Base-by-base conservation (phyloP, 2,888 invertebrate genomes). In the Metellina segmentata region DNA sequence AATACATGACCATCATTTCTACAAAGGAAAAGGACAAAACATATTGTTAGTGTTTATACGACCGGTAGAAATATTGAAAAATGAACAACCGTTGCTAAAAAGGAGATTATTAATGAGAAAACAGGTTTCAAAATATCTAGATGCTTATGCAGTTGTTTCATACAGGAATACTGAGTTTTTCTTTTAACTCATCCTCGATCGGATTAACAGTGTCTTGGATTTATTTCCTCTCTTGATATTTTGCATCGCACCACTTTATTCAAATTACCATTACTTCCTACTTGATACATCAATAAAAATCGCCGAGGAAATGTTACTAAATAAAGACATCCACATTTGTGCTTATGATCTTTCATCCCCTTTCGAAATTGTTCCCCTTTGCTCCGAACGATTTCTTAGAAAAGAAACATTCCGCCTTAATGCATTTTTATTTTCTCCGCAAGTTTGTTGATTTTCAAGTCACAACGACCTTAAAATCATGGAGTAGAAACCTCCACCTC, bases 401-500 rank as follows among this genome's bases (percentile, higher is more conserved):
- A 52, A 85, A 85, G 75, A 85, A 61, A 52, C 34, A 48, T 53
- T 53, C 81, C 49, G 20, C 20, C 52, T 77, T 79, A 85, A 85
- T 75, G 81, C 51, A 53, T 90, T 85, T 89, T 90, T 81, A 81
- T 81, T 81, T 90, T 85, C 90, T 90, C 74, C 85, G 71, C 83
- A 83, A 78, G 82, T 86, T 82, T 82, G 49, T 69, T 70, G 78
- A 70, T 86, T 78, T 78, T 49, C 52, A 69, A 78, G 78, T 86
- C 78, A 69, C 61, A n/a, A 34, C 74, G 74, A 74, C 74, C 74
- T 34, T 74, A 74, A 74, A 74, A 74, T 61, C 61, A 34, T 19
- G 77, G 52, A 51, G 69, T 49, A 69, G 70, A 77, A 69, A 77
- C 52, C 48, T 52, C 52, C 69, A 70, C 75, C 70, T 51, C 53